A percentile compares a stretch with the other conserved stretches of the same genome.
phyloP scores from a whole-genome alignment of 1,140 invertebrate genomes.

The Plodia interpunctella region DNA sequence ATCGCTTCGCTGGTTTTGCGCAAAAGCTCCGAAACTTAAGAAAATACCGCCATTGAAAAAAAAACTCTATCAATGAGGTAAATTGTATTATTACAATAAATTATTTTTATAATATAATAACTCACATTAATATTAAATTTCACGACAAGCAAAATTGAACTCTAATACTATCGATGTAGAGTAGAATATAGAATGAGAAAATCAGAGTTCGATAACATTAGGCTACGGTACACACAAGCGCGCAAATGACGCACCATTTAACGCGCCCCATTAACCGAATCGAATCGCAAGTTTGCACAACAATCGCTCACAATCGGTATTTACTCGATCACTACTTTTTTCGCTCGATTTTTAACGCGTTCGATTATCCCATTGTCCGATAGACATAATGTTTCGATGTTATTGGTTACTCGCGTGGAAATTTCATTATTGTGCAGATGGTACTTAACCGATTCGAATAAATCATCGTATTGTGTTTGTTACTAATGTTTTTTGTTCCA shows the following conservation, averaged over 20 bases:
- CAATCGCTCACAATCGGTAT: conserved; percentile 48
- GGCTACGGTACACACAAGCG: conserved; percentile 60
- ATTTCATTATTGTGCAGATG: conserved; percentile 68
- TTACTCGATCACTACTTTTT: conserved; percentile 67
- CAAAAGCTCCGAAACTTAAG: conserved; percentile 38
- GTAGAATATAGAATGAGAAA: not conserved
- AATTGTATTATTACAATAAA: conserved; percentile 19
- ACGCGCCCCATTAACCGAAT: conserved; percentile 67
- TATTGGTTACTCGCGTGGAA: conserved; percentile 61
- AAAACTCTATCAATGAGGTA: conserved; percentile 29
- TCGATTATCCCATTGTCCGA: conserved; percentile 44
- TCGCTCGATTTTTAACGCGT: conserved; percentile 62
- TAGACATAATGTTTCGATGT: conserved; percentile 40
- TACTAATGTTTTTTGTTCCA: conserved; percentile 12
- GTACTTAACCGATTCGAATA: conserved; percentile 32
- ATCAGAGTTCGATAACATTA: conserved; percentile 61
- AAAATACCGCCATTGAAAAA: conserved; percentile 32
- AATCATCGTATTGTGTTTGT: conserved; percentile 30
- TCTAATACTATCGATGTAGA: not conserved
- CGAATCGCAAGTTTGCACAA: conserved; percentile 70
- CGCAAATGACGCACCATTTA: conserved; percentile 43
- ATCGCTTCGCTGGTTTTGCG: conserved; percentile 54
- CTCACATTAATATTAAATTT: conserved; percentile 3
- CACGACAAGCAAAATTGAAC: not conserved
- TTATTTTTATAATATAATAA: conserved; percentile 12